These are phyloP conservation scores for Pedionomus torquatus DNA, from an alignment of 2,113 vertebrate species.

Conservation along the genomic window DNA sequence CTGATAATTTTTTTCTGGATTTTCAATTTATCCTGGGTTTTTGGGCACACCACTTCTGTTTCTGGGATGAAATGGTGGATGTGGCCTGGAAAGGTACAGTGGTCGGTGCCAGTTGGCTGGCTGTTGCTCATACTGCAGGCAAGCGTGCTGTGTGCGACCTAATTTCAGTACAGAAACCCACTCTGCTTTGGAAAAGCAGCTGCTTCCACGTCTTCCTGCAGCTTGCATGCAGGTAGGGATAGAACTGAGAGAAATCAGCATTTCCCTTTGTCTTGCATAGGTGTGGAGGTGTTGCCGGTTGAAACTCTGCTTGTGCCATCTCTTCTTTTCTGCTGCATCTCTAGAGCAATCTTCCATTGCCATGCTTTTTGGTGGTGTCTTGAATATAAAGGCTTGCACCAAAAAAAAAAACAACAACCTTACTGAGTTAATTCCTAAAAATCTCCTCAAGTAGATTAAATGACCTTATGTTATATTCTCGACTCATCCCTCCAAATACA, in stretches of 20 bases:
- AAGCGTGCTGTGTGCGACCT: neutral
- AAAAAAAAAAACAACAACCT: neutral
- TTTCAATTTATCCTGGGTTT: neutral
- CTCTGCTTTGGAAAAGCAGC: neutral
- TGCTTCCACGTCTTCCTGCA: neutral
- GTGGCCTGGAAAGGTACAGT: neutral
- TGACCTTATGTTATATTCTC: neutral
- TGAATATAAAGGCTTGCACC: neutral
- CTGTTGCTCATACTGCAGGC: neutral
- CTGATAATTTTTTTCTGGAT: neutral
- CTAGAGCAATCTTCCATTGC: neutral
- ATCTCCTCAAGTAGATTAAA: neutral
- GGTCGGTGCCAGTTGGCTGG: neutral
- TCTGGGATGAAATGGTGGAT: neutral
- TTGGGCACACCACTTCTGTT: neutral
- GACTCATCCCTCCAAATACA: neutral
- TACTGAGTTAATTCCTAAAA: conserved; percentile 9
- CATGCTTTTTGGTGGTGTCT: neutral
- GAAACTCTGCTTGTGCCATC: neutral
- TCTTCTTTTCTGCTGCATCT: neutral
- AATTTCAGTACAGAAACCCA: neutral
- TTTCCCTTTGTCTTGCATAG: neutral
- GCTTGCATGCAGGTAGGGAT: neutral
- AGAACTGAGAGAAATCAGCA: neutral
- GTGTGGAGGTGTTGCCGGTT: neutral